Conservation (phyloP, 2,797 vertebrate genomes). For the Pseudopleuronectes americanus region DNA sequence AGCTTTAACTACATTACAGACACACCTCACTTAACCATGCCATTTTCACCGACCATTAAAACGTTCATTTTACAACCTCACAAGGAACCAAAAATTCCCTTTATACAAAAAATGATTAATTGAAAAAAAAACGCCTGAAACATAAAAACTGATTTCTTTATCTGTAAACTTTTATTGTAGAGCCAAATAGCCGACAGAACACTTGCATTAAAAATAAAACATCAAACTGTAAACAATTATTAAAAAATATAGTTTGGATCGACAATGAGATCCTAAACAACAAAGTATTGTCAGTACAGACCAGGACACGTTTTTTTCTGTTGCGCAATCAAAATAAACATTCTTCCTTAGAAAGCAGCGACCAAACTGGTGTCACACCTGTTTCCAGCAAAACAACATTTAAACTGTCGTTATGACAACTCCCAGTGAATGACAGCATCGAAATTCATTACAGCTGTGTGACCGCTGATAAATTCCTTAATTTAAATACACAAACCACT, state of each 20-base stretch:
- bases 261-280: slow-evolving; percentile 50
- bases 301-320: slow-evolving; percentile 22
- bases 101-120: slow-evolving; percentile 23
- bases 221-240: slow-evolving; percentile 50
- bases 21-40: slow-evolving; percentile 1
- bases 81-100: slow-evolving; percentile 2
- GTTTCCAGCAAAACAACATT: slow-evolving; percentile 21
- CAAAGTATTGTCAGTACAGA: slow-evolving; percentile 12
- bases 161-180: slow-evolving; percentile 62
- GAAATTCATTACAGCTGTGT: not conserved
- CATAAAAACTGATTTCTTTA: slow-evolving; percentile 17
- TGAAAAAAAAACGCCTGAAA: slow-evolving; percentile 18
- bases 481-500: slow-evolving; percentile 16
- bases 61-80: not conserved
- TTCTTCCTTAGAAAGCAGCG: slow-evolving; percentile 21
- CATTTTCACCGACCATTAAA: not conserved
- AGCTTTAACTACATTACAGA: not conserved
- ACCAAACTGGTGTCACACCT: slow-evolving; percentile 28
- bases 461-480: not conserved
- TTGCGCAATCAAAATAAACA: slow-evolving; percentile 8
- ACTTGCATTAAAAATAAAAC: slow-evolving; percentile 57
- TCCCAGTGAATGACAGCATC: not conserved
- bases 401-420: not conserved
- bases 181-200: slow-evolving; percentile 48
- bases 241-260: slow-evolving; percentile 34